phyloP scores from a whole-genome alignment of 2,888 invertebrate genomes.

The Drosophila mulleri region DNA sequence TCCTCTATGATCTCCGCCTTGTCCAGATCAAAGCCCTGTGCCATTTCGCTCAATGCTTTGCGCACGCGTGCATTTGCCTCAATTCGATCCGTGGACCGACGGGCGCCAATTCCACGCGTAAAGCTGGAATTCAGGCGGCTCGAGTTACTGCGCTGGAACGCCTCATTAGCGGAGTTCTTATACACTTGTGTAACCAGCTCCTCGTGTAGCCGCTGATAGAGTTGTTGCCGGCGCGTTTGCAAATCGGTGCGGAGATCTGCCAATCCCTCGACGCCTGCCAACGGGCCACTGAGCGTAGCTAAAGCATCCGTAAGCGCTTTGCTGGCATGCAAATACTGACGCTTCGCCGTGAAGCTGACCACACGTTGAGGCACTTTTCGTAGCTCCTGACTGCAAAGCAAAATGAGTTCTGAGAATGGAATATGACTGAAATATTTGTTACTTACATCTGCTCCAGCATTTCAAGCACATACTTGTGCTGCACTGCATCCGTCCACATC shows the following conservation, averaged over 20 bases:
- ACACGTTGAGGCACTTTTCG: conserved; percentile 90
- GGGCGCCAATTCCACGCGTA: conserved; percentile 86
- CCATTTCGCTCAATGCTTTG: conserved; percentile 87
- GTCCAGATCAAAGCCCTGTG: conserved; percentile 84
- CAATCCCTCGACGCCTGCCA: conserved; percentile 93
- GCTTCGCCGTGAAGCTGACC: conserved; percentile 88
- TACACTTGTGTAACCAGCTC: conserved; percentile 91
- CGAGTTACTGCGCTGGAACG: conserved; percentile 88
- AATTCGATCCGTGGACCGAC: conserved; percentile 87
- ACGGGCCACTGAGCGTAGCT: conserved; percentile 88
- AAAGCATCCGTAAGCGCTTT: conserved; percentile 90
- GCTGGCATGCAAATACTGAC: conserved; percentile 95
- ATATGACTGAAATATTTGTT: not conserved
- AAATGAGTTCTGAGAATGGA: not conserved
- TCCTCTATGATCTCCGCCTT: conserved; percentile 87
- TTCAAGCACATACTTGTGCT: conserved; percentile 95
- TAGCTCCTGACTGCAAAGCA: conserved; percentile 88
- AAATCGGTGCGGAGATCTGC: conserved; percentile 92
- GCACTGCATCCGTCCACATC: conserved; percentile 97
- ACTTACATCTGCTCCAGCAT: conserved; percentile 93
- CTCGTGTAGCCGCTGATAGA: conserved; percentile 89
- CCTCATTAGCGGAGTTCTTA: conserved; percentile 87
- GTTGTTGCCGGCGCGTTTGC: conserved; percentile 87
- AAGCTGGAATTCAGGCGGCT: conserved; percentile 87
- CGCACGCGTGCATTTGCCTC: conserved; percentile 86